phyloP scores from a whole-genome alignment of 2,888 invertebrate species.

The Hanleya hanleyi region DNA sequence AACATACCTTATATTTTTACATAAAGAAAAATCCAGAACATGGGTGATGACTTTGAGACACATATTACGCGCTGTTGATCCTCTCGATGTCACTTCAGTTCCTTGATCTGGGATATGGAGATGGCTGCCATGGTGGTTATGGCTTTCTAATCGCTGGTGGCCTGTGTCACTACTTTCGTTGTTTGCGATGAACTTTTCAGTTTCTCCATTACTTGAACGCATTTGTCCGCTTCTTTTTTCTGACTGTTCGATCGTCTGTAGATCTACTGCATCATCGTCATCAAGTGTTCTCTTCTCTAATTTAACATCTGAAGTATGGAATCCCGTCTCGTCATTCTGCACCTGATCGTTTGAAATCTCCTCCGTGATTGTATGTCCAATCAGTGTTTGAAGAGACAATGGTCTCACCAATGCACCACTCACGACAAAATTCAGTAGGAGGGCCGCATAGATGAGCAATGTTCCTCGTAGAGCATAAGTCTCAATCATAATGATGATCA shows the following conservation, averaged over 20 bases:
- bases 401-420: not conserved
- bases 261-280: not conserved
- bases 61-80: not conserved
- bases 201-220: not conserved
- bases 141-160: too few relatives aligned
- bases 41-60: not conserved
- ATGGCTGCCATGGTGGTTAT: too few relatives aligned
- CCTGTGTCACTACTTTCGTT: not conserved
- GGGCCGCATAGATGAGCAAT: not conserved
- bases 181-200: not conserved
- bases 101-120: not conserved
- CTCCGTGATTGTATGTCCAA: too few relatives aligned
- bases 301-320: too few relatives aligned
- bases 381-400: not conserved
- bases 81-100: not conserved
- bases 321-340: not conserved
- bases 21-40: not conserved
- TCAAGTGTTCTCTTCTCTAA: not conserved
- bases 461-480: not conserved
- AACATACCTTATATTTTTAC: not conserved
- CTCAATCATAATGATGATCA: not conserved
- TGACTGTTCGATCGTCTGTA: too few relatives aligned
- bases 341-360: not conserved
- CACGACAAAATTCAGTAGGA: not conserved
- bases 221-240: too few relatives aligned